Base-by-base conservation (phyloP, 1,140 invertebrate genomes). In the Zaprionus taronus region DNA sequence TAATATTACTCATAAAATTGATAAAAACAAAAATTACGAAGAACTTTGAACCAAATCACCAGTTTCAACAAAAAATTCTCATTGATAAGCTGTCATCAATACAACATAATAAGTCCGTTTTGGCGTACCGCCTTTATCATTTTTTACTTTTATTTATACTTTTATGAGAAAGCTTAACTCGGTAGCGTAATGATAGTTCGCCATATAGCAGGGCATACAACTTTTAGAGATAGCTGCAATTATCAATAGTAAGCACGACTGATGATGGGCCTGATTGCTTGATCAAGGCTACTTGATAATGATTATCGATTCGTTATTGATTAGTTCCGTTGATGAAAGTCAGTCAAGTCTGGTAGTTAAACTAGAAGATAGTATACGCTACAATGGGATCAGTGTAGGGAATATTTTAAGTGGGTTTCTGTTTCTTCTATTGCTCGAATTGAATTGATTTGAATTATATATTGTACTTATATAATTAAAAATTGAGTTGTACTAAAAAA, bases 1-100 rank as follows among this genome's bases (percentile, higher is more conserved):
- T 66, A 20, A 47, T 38, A 44, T 62, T 73, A 36, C 34, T 60
- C 63, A 83, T 71, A 65, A 66, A 47, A 26, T 38, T 17, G 24
- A 17, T 36, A 56, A 41, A 44, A 60, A 49, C 7, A 31, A 62
- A 28, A 24, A 22, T n/a, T 51, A 12, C 4, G 7, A 17, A 11
- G 61, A 63, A 83, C 81, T 84, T 83, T 83, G 77, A 44, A 68
- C 81, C 47, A 57, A 65, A 65, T 72, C 72, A 83, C 58, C 28
- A 12, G 81, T 70, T 79, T 9, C 20, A 12, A 38, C 22, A n/a
- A 60, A 56, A 44, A 38, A 14, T 41, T 12, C 47, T 20, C 20
- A 51, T 12, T n/a, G 57, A 74, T 73, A 69, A 69, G 15, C 20
- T 28, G 12, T 9, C 53, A 26, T 41, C 44, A 56, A 24, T 55